Evolutionary conservation across 2,113 vertebrate genomes (phyloP).

Genomic region (Entelurus aequoreus): DNA sequence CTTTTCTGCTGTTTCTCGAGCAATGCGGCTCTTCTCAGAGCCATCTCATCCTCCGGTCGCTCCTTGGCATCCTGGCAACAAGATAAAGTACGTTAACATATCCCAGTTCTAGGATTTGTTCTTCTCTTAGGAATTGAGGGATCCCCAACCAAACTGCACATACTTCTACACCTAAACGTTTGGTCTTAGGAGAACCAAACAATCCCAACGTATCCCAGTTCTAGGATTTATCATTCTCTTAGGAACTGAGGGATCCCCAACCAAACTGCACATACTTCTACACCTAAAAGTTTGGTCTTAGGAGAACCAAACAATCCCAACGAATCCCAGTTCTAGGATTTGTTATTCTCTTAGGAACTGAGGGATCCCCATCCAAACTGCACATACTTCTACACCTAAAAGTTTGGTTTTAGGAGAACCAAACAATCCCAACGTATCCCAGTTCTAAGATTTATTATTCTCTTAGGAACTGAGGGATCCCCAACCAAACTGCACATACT

Average conservation of each 20-base stretch:
- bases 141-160: background rate
- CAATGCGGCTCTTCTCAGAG: conserved; percentile 78
- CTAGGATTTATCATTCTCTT: background rate
- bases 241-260: background rate
- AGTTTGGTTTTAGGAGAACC: too few species aligned
- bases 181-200: too few species aligned
- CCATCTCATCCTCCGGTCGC: conserved; percentile 83
- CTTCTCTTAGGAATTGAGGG: background rate
- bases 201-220: background rate
- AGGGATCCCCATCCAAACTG: background rate
- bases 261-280: background rate
- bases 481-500: background rate
- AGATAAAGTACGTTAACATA: background rate
- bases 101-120: background rate
- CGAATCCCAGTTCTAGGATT: background rate
- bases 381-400: rapidly evolving
- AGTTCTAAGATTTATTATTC: background rate
- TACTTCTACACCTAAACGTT: rapidly evolving
- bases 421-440: background rate
- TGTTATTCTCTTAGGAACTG: too few species aligned
- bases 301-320: background rate
- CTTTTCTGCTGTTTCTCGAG: conserved; percentile 85
- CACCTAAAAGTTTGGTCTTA: too few species aligned
- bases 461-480: background rate
- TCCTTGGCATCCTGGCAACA: conserved; percentile 69